These are phyloP conservation scores for Antechinus stuartii DNA, from an alignment of 2,113 vertebrate species.

Conservation along the genomic window DNA sequence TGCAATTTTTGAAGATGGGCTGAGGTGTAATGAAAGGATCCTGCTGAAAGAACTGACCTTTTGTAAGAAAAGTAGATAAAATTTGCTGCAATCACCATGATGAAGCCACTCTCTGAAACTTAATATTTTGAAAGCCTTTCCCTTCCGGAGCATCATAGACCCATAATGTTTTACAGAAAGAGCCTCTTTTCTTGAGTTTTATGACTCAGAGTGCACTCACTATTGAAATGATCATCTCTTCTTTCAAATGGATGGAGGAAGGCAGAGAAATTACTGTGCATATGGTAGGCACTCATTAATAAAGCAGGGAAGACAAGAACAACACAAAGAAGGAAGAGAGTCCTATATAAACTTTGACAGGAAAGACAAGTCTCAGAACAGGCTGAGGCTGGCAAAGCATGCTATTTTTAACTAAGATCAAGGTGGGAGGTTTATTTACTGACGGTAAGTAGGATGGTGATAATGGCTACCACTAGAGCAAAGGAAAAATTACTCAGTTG, in stretches of 20 bases:
- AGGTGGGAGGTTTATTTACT: background rate
- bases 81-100: constrained; percentile 25
- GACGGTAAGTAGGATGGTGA: background rate
- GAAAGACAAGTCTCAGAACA: background rate
- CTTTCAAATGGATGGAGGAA: background rate
- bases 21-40: constrained; percentile 25
- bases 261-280: background rate
- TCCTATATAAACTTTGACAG: background rate
- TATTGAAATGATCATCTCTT: background rate
- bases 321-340: background rate
- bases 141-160: background rate
- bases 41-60: constrained; percentile 17
- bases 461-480: background rate
- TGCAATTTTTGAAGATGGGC: constrained; percentile 8
- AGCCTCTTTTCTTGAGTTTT: background rate
- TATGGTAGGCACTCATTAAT: background rate
- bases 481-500: background rate
- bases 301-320: background rate
- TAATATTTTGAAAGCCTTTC: constrained; percentile 55
- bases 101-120: constrained; percentile 32
- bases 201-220: background rate
- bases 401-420: too few relatives aligned
- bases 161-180: constrained; percentile 36
- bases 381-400: too few relatives aligned
- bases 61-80: constrained; percentile 46